A percentile compares a stretch with the other conserved stretches of the same genome.
Conservation (phyloP, 2,113 vertebrate species). For the Seriola dumerili region DNA sequence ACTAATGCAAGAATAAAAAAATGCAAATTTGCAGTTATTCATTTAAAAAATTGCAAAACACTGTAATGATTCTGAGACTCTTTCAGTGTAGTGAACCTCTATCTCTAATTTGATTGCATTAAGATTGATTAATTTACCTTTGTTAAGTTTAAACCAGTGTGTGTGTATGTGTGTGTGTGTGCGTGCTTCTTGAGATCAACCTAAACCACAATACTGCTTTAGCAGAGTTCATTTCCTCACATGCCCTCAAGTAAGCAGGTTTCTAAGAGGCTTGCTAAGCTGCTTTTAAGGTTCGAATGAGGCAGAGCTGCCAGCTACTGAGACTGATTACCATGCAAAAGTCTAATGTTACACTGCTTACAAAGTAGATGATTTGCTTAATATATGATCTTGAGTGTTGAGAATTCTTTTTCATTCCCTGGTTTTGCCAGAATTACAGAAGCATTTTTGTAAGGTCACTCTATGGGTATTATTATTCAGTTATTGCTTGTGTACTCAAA, state of each 20-base stretch:
- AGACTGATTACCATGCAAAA: constrained; percentile 48
- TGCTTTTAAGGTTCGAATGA: constrained; percentile 79
- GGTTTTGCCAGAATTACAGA: constrained; percentile 14
- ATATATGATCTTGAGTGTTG: constrained; percentile 11
- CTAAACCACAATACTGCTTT: constrained; percentile 14
- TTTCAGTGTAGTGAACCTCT: neutral
- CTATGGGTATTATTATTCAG: neutral
- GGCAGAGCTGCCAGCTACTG: constrained; percentile 56
- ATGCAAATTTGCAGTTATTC: neutral
- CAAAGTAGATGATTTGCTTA: neutral
- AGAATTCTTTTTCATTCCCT: constrained; percentile 13
- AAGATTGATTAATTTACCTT: neutral
- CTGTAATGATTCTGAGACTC: neutral
- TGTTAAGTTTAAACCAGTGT: neutral
- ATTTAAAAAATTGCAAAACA: neutral
- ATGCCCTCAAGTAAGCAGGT: constrained; percentile 75
- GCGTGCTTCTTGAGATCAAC: constrained; percentile 18
- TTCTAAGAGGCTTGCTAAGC: constrained; percentile 81
- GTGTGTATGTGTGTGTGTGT: no score
- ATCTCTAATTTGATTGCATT: neutral
- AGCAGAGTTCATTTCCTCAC: constrained; percentile 58
- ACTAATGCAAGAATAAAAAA: neutral
- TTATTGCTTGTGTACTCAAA: neutral
- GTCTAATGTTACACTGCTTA: constrained; percentile 27
- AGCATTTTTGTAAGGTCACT: neutral